A percentile compares a stretch with the other conserved stretches of the same genome.
phyloP scores from a whole-genome alignment of 2,113 vertebrate species.

The Ceyx cyanopectus region DNA sequence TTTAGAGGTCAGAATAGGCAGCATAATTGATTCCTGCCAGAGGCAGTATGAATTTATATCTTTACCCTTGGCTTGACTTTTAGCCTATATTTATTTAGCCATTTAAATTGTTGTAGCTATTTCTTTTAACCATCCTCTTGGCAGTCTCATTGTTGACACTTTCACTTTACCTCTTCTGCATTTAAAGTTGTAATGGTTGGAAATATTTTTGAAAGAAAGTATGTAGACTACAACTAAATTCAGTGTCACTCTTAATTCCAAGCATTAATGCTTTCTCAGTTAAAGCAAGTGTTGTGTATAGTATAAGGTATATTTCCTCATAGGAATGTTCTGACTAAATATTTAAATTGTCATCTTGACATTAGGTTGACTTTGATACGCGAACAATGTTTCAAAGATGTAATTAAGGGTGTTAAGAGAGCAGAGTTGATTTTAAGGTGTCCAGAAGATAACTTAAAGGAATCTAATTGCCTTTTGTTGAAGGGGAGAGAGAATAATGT shows the following conservation, averaged over 20 bases:
- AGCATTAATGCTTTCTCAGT: neutral
- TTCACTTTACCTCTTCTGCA: neutral
- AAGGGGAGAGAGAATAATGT: neutral
- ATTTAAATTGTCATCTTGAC: neutral
- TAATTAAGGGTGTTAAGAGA: neutral
- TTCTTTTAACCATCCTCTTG: slow-evolving; percentile 71
- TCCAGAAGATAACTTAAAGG: neutral
- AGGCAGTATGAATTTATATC: slow-evolving; percentile 62
- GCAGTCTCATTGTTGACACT: slow-evolving; percentile 67
- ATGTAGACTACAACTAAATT: neutral
- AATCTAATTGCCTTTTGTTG: neutral
- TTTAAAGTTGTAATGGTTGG: neutral
- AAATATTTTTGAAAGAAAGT: neutral
- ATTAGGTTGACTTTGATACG: neutral
- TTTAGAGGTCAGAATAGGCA: slow-evolving; percentile 51
- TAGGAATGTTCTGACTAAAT: neutral
- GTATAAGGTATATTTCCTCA: neutral
- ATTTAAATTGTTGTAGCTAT: slow-evolving; percentile 49
- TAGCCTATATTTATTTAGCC: slow-evolving; percentile 69
- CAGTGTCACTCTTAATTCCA: neutral
- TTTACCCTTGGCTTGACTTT: slow-evolving; percentile 77
- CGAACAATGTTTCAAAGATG: neutral
- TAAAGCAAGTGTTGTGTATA: neutral
- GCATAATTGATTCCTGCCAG: slow-evolving; percentile 66
- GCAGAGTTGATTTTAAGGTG: neutral